phyloP scores from a whole-genome alignment of 2,888 invertebrate species.

The Ctena decussata region DNA sequence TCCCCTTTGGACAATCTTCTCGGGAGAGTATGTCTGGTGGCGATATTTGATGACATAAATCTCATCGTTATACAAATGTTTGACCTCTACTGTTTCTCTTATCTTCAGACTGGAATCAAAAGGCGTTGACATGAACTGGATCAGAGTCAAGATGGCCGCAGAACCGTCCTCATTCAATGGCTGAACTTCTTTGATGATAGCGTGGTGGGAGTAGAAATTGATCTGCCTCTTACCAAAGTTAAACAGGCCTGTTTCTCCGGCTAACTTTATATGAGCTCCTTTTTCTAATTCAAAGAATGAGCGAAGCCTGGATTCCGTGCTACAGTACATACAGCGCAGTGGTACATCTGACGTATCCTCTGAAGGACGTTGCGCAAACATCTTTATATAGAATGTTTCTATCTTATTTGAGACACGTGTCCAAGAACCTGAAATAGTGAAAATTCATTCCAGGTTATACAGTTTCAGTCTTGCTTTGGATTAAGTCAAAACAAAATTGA shows the following conservation, averaged over 20 bases:
- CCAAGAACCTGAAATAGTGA: no score
- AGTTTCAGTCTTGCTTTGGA: no score
- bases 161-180: not conserved
- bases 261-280: not conserved
- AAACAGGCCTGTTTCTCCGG: not conserved
- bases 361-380: not conserved
- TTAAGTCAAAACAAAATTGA: no score
- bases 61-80: not conserved
- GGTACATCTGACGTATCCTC: not conserved
- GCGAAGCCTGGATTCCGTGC: not conserved
- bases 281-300: not conserved
- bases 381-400: no score
- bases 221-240: conserved; percentile 4
- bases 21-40: not conserved
- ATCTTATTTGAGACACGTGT: no score
- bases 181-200: not conserved
- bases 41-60: not conserved
- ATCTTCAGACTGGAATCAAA: not conserved
- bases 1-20: not conserved
- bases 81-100: conserved; percentile 4
- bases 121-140: conserved; percentile 15
- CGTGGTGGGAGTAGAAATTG: conserved; percentile 3
- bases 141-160: not conserved
- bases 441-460: no score
- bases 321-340: conserved; percentile 1